A percentile compares a stretch with the other conserved stretches of the same genome.
phyloP scores from a whole-genome alignment of 2,113 vertebrate genomes.

The Phocoena phocoena region DNA sequence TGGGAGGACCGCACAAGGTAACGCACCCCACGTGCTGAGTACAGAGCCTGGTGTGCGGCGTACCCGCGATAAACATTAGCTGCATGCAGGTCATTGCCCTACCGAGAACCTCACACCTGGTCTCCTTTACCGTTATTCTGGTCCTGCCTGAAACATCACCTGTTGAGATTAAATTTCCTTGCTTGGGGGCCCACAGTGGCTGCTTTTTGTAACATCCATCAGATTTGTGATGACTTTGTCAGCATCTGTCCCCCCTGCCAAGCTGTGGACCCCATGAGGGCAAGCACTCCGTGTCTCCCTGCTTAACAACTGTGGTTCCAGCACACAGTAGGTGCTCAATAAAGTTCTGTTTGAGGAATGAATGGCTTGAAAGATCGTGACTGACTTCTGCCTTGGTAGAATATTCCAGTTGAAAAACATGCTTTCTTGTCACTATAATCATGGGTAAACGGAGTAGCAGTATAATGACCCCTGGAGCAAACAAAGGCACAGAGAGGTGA shows the following conservation, averaged over 20 bases:
- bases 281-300: not conserved
- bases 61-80: not conserved
- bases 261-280: not conserved
- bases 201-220: not conserved
- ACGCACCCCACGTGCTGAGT: rapidly evolving
- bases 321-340: not conserved
- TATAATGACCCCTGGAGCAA: not conserved
- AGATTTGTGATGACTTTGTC: not conserved
- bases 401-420: not conserved
- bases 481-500: not conserved
- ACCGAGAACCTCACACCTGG: not conserved
- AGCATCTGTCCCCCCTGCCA: not conserved
- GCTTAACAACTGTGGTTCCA: no score
- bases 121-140: no score
- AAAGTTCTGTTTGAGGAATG: not conserved
- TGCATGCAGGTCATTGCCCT: not conserved
- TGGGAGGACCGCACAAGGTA: not conserved
- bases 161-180: not conserved
- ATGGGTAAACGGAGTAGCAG: not conserved
- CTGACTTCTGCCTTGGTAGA: not conserved
- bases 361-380: not conserved
- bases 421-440: not conserved
- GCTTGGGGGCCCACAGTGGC: not conserved
- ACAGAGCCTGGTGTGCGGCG: not conserved
- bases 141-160: not conserved